Evolutionary conservation across 2,888 invertebrate genomes (phyloP), one percentile per base, ranked within the genome.

Genomic region (Drosophila cyrtoloma): DNA sequence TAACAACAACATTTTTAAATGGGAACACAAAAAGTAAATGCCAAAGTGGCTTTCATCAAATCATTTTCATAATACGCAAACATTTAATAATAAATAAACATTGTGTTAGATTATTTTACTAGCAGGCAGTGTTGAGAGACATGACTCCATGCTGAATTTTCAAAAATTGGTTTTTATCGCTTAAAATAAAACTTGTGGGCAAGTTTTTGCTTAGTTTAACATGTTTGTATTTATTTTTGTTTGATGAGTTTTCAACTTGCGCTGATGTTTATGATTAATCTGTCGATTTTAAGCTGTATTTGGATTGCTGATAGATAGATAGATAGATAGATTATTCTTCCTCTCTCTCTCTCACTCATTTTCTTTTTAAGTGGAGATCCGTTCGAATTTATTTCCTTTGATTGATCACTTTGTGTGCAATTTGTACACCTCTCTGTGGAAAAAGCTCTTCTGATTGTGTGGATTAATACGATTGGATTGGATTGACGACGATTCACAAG

Each of bases 21-120:
- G 55, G 33, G 30, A 50, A 37, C 26, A 7, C n/a, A 0, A 35
- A 60, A 22, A 22, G 22, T 47, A 47, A 47, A 16, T 19, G 16
- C 22, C n/a, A 32, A 19, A 26, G n/a, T 7, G 6, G 26, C 37
- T 39, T 47, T 50, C 47, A 39, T 39, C 39, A 51, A 56, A 51
- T 56, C 19, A 67, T 56, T 67, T 9, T 14, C 14, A 9, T 47
- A 53, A 19, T 44, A 30, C 30, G 10, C 30, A 44, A 37, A 32
- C 32, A 5, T 7, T 14, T 60, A 9, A 35, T 56, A 33, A 55
- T 53, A 59, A n/a, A 53, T 60, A 70, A 55, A n/a, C 33, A 52
- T 39, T 30, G 37, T 52, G 42, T 52, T 33, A 3, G 33, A 28
- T 52, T 32, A 32, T n/a, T 39, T 65, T 77, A 64, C 56, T 42